Base-by-base conservation (phyloP, 2,888 invertebrate genomes). In the Girardia tigrina region DNA sequence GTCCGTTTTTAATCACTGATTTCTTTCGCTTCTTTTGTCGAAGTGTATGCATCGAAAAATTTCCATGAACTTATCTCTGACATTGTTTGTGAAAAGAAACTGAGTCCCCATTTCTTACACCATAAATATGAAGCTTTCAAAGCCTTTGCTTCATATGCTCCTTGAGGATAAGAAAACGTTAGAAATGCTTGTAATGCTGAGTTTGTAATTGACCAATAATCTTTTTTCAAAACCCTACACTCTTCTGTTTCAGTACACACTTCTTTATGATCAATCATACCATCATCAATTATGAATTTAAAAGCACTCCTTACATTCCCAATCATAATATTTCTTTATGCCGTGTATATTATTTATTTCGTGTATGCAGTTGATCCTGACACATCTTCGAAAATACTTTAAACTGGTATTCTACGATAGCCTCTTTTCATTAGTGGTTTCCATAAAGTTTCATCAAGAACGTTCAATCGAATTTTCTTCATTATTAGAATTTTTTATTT, bases 51-150 rank as follows among this genome's bases (percentile, higher is more conserved):
- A 56, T 56, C 56, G n/a, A 56, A 56, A 23, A n/a, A 56, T 56
- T 56, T 56, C 56, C n/a, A 12, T 56, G n/a, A 56, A 56, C n/a
- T 4, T 56, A 16, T 56, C 56, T 56, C 56, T 56, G 56, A 56
- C n/a, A 56, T 12, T 56, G 56, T n/a, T n/a, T 56, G n/a, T n/a
- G 56, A 56, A 56, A 56, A 56, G n/a, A 4, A 56, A 36, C 36
- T 36, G 36, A 16, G 16, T 36, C 36, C 36, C 36, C 36, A 36
- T 36, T 36, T 56, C n/a, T 56, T 56, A 56, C 20, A 56, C 56
- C 56, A 56, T 56, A 56, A 56, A 56, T 56, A 56, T 56, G 56
- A 56, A 56, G 56, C 56, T n/a, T 56, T 56, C 56, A 56, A 12
- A n/a, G 56, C 56, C n/a, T 56, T 56, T 4, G 56, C 56, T 56